phyloP scores from a whole-genome alignment of 1,140 invertebrate species.

The Brachionus koreanus region DNA sequence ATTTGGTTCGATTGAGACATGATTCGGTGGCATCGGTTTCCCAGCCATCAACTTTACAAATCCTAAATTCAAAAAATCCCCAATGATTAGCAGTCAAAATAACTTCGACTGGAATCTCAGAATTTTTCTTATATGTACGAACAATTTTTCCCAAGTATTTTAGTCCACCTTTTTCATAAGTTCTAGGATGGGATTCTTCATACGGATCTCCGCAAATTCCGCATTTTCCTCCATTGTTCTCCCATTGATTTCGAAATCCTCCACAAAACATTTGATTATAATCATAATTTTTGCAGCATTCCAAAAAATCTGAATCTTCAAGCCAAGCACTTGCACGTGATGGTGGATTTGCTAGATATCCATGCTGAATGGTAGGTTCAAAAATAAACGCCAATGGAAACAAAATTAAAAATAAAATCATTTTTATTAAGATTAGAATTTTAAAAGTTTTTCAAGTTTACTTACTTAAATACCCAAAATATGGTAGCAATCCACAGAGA shows the following conservation, averaged over 20 bases:
- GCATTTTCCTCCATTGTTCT: constrained; percentile 55
- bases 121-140: constrained; percentile 50
- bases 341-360: constrained; percentile 24
- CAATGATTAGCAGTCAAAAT: constrained; percentile 49
- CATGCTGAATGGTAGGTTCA: background rate
- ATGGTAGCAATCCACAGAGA: background rate
- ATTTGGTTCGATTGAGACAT: constrained; percentile 46
- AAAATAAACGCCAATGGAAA: background rate
- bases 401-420: background rate
- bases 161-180: constrained; percentile 57
- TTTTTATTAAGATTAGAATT: background rate
- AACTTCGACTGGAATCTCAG: constrained; percentile 46
- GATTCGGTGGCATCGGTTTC: constrained; percentile 47
- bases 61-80: constrained; percentile 51
- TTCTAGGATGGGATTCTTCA: constrained; percentile 48
- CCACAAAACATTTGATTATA: constrained; percentile 44
- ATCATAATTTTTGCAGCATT: constrained; percentile 35
- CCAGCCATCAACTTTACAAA: constrained; percentile 62
- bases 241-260: constrained; percentile 18
- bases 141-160: constrained; percentile 55
- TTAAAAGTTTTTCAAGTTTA: background rate
- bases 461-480: background rate
- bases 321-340: constrained; percentile 35
- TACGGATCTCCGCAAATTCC: constrained; percentile 58
- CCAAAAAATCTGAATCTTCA: constrained; percentile 5